These are phyloP conservation scores for Melospiza melodia DNA, from an alignment of 2,113 vertebrate genomes.

Conservation along the genomic window DNA sequence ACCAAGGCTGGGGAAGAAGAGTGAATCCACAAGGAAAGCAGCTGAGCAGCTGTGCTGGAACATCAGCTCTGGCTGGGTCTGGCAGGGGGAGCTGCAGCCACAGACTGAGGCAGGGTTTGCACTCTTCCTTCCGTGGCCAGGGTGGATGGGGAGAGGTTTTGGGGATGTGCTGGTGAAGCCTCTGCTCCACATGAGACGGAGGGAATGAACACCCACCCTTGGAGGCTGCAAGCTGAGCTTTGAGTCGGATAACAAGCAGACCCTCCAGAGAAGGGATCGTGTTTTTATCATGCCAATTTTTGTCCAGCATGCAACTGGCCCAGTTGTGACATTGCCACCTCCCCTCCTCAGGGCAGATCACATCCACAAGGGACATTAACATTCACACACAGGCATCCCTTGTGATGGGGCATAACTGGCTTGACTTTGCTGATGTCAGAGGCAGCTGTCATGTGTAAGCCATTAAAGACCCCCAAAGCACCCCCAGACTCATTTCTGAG, in stretches of 20 bases:
- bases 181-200: background rate
- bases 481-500: background rate
- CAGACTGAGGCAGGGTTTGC: background rate
- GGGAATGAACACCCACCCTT: background rate
- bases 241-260: background rate
- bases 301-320: too few species aligned
- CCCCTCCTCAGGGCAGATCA: background rate
- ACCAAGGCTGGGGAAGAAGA: background rate
- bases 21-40: background rate
- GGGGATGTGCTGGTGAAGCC: background rate
- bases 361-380: background rate
- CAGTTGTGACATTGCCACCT: rapidly evolving
- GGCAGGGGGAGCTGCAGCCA: rapidly evolving
- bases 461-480: background rate
- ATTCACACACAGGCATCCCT: too few species aligned
- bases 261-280: background rate
- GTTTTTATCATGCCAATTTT: background rate
- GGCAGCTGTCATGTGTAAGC: background rate
- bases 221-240: background rate
- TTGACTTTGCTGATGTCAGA: background rate
- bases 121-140: rapidly evolving
- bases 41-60: background rate
- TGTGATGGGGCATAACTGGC: background rate
- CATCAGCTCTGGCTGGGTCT: background rate
- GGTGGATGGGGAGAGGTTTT: background rate